Evolutionary conservation across 2,113 vertebrate species (phyloP), one percentile per base, ranked within the genome.

Genomic region (Bothrops jararaca): DNA sequence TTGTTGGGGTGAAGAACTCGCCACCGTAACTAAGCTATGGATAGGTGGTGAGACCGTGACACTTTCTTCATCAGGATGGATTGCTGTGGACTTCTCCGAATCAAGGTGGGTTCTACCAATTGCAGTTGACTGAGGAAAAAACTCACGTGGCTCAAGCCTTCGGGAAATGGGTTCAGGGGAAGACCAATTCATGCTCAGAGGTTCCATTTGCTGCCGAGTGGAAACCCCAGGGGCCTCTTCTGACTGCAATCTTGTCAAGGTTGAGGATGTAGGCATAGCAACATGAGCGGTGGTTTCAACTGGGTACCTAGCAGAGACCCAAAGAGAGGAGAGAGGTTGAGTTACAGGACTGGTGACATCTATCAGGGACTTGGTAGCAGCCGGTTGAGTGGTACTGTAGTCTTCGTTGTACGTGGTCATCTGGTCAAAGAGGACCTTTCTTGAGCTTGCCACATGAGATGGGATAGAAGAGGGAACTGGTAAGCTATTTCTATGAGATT

Each of bases 371-470:
- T 4, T 11, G 13, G 26, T 74, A 24, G 15, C 23, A 34, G 7
- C 4, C 29, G 11, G 22, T 42, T 26, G 4, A 50, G 48, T 9
- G 24, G 23, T 11, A 64, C 5, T 26, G 24, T 5, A 23, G 10
- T 50, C 50, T 60, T 50, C 58, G 56, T 23, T 20, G 29, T 13
- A 8, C 1, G 1, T 34, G 9, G 45, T 10, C 3, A 2, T 12
- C 45, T 39, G 91, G 10, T 64, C 56, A 1, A 15, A 10, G 39
- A 3, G 5, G 4, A 20, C 34, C 5, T 34, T 50, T 53, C 54
- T 34, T 26, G 64, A 34, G 0, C 0, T 53, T 0, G 1, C 1
- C 3, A 0, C 34, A 0, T 20, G 39, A 24, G 85, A 50, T 50
- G 15, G 57, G 53, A 48, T 13, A 4, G 90, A 42, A 22, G 7